phyloP scores from a whole-genome alignment of 2,888 invertebrate species.

The Calephelis perditalis region DNA sequence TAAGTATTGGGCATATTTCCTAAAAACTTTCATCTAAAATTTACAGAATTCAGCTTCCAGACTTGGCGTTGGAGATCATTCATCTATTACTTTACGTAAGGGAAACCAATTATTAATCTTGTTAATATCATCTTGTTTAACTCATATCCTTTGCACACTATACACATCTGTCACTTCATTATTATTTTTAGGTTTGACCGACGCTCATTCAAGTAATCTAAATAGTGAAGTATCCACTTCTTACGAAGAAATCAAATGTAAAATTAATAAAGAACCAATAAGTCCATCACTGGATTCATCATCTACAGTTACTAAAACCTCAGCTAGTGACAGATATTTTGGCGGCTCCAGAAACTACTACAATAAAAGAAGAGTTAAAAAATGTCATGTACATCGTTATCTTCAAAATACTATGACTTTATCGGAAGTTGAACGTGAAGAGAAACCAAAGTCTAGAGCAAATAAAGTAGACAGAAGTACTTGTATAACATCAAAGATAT shows the following conservation, averaged over 20 bases:
- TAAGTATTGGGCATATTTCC: neutral
- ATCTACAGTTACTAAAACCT: conserved; percentile 20
- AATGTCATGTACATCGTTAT: conserved; percentile 48
- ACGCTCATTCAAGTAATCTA: conserved; percentile 40
- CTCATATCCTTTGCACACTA: too few relatives aligned
- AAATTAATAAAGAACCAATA: neutral
- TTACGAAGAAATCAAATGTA: neutral
- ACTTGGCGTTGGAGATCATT: conserved; percentile 62
- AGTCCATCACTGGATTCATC: neutral
- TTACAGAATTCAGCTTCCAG: conserved; percentile 53
- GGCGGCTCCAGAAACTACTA: conserved; percentile 38
- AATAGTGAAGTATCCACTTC: conserved; percentile 29
- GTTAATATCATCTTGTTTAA: too few relatives aligned
- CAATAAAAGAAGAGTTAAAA: conserved; percentile 49
- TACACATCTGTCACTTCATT: too few relatives aligned
- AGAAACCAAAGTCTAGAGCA: conserved; percentile 34
- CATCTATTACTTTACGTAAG: conserved; percentile 50
- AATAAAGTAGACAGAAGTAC: conserved; percentile 54
- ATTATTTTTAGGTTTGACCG: conserved; percentile 43
- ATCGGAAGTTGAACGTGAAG: conserved; percentile 42
- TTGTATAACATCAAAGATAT: conserved; percentile 45
- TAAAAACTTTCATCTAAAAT: neutral
- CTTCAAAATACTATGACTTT: conserved; percentile 50
- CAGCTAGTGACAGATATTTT: conserved; percentile 32
- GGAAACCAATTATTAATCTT: neutral